Base-by-base conservation (phyloP, 2,113 vertebrate species). In the Paralichthys olivaceus region DNA sequence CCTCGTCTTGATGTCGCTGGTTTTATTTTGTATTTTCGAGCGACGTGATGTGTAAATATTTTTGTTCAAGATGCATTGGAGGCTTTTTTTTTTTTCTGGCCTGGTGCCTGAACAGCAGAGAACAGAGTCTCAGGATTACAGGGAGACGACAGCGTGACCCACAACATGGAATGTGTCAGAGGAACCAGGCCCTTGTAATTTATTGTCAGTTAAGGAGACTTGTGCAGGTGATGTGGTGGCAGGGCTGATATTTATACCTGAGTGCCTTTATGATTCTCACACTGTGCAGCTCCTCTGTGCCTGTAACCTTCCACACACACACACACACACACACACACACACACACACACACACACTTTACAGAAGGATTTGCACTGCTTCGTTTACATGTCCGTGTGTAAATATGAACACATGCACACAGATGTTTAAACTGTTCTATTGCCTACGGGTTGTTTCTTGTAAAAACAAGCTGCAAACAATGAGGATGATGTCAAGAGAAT, bases 281-380 rank as follows among this genome's bases (percentile, higher is more conserved):
- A 65, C 34, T 63, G 53, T 55, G 37, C 34, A 72, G 29, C 72
- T 63, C 60, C 62, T 45, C 73, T 69, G 69, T 79, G 71, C 59
- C 77, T 89, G 29, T 57, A 68, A 22, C 49, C 25, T 25, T 6
- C 29, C 3, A 32, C 29, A 7, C 29, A 32, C 6, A 74, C 23
- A 69, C 70, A 32, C 29, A 7, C 29, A 32, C 3, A 32, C 29
- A 7, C 29, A 32, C 3, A 32, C 29, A 7, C 29, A 32, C 3
- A 32, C 29, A 7, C 29, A 32, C 3, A 32, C 29, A 7, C 29
- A 32, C 6, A 74, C 23, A 69, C 70, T 82, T 65, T 60, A 61
- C 59, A 15, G 7, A 58, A 45, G 0, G 20, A 26, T 77, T 89
- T 90, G 81, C 77, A 86, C 87, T 84, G 47, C 64, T 84, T 73